Base-by-base conservation (phyloP, 2,888 invertebrate species). In the Ochropleura leucogaster region DNA sequence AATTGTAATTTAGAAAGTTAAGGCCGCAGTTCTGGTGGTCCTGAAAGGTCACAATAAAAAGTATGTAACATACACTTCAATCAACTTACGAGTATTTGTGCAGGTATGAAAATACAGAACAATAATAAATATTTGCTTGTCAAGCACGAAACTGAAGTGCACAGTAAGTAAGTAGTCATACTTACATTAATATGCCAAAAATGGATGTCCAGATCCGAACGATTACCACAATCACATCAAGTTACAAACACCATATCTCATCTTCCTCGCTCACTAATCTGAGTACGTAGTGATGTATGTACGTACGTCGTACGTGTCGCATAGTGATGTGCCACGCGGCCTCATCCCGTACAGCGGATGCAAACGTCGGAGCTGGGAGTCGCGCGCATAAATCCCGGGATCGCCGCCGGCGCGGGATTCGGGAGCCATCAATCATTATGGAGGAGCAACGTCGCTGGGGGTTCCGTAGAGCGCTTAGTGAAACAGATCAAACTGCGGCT, bases 371-470 rank as follows among this genome's bases (percentile, higher is more conserved):
- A 86, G 91, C 89, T 84, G 90, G 91, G 94, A 95, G 94, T 90
- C 90, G 85, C 89, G 91, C 90, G 93, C 92, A 95, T 96, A 96
- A 95, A 96, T 96, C 93, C 92, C 89, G 90, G 90, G 93, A 87
- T 94, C 90, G 96, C 96, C 95, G 96, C 93, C 93, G 93, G 96
- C 94, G 92, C 95, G 90, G 93, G 94, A 93, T 95, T 96, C 92
- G 95, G 95, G 94, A 93, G 90, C 93, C 90, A 96, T 96, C 96
- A 94, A 95, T 96, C 96, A 96, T 93, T 92, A 85, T 85, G 89
- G 90, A 91, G 90, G 87, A 91, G 91, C 90, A 89, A 91, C 93
- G 91, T 92, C 93, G 92, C 93, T 92, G 93, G 92, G 90, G 93
- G 94, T 93, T 91, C 82, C 53, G 72, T 62, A 82, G 85, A 82